These are phyloP conservation scores for Drosophila busckii DNA, from an alignment of 1,140 invertebrate species.

Conservation along the genomic window DNA sequence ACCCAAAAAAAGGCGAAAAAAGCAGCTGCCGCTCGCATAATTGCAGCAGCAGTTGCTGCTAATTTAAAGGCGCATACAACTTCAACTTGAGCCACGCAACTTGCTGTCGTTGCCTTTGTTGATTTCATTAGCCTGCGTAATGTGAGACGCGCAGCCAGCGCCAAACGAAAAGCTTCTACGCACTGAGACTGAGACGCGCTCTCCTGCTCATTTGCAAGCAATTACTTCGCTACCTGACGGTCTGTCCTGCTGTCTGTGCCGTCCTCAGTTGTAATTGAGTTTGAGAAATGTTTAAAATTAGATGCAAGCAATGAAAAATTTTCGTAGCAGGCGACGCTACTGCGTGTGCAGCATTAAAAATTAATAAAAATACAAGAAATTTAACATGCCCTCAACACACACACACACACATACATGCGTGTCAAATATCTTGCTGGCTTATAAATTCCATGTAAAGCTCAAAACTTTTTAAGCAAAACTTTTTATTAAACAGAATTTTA, in stretches of 20 bases:
- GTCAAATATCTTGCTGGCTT: too few relatives aligned
- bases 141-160: conserved; percentile 28
- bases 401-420: too few relatives aligned
- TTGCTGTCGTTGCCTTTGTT: conserved; percentile 18
- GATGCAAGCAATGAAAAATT: conserved; percentile 32
- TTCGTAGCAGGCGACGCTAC: conserved; percentile 5
- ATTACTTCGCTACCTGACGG: conserved; percentile 44
- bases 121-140: conserved; percentile 54
- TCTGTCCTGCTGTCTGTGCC: conserved; percentile 1
- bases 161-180: conserved; percentile 25
- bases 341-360: conserved; percentile 45
- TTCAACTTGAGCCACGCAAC: background rate
- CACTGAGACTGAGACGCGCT: conserved; percentile 19
- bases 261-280: conserved; percentile 59
- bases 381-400: background rate
- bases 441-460: too few relatives aligned
- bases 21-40: conserved; percentile 67
- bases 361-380: conserved; percentile 16
- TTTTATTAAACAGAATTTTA: too few relatives aligned
- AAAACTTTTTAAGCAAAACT: too few relatives aligned
- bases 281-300: conserved; percentile 64
- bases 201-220: conserved; percentile 54
- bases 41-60: conserved; percentile 67
- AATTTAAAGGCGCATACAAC: conserved; percentile 53
- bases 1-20: conserved; percentile 43